Evolutionary conservation across 2,888 invertebrate species (phyloP), one percentile per base, ranked within the genome.

Genomic region (Timema cristinae): DNA sequence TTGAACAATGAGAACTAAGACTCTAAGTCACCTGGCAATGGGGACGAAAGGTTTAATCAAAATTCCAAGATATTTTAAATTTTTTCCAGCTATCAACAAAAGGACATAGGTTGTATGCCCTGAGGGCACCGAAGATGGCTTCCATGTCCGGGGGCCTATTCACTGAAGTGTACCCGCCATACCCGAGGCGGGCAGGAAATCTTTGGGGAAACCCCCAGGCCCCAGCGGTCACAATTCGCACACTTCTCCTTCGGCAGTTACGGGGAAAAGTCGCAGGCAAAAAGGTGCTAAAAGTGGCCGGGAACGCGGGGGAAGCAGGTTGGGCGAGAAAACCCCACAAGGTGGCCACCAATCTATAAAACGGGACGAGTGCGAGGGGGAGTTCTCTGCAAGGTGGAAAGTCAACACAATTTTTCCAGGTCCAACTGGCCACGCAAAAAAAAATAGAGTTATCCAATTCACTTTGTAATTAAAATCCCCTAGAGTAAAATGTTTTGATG

Each of bases 401-500:
- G 77, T 90, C 89, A n/a, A 90, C 86, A 80, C 90, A 91, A 79
- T n/a, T 90, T 91, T 71, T 90, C 89, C 73, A 89, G 81, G 79
- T 89, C 88, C 8, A 91, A 83, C 79, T 90, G 89, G n/a, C 81
- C 88, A 85, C 47, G 77, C 77, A 63, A 70, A 56, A 15, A 71
- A 10, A 6, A 8, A 11, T 48, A 48, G 6, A 32, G 32, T 32
- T 2, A 32, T 32, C 32, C 4, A 56, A 56, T 15, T 7, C 56
- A 56, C 16, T 56, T 9, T 9, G 8, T 56, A 7, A 1, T 8
- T 15, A 1, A 56, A 16, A 16, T 1, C 8, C 32, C 32, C 32
- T 32, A 32, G 32, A 32, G 32, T 32, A 32, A 32, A 32, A 32
- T 32, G 4, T 32, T 2, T 32, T 32, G 32, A 32, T 2, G 32